Base-by-base conservation (phyloP, 2,888 invertebrate species). In the Trachelus tabidus region DNA sequence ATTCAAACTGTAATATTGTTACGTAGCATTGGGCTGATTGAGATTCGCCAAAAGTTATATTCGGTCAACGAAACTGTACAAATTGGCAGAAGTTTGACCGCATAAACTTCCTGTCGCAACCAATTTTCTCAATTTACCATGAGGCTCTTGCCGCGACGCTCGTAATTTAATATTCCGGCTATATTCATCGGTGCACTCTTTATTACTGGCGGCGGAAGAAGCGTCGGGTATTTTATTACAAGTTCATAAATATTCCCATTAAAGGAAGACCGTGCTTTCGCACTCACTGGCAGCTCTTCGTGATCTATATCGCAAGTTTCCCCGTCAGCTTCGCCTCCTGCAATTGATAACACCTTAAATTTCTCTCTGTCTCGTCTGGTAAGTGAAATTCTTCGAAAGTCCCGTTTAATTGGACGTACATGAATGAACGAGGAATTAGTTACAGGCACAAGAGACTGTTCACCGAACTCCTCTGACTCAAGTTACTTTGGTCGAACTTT, bases 331-430 rank as follows among this genome's bases (percentile, higher is more conserved):
- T 75, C 79, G 79, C 82, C 80, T 69, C 80, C 78, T 81, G 85
- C 83, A 85, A 87, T 88, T 84, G 89, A 87, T 88, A 86, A 88
- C 88, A 87, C 84, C 87, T 88, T 84, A 86, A 83, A 84, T 83
- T 81, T 79, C 82, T 82, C 83, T 85, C 85, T 83, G 79, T 80
- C 40, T 15, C 79, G 77, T 75, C 75, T 81, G 79, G 80, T 86
- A 89, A 89, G 87, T 89, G 88, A 88, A 89, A 89, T 89, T 89
- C 88, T 89, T 89, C 85, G 81, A 80, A 88, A 89, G 87, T 89
- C 89, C 84, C 85, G 87, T 88, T 88, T 88, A 85, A 87, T 88
- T 88, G 86, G 84, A 87, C 84, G 82, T 80, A 31, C 33, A 30
- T 79, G 81, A 77, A 82, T 81, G 82, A 76, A 40, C 80, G 80